Conservation (phyloP, 1,140 invertebrate species). For the Forficula auricularia region DNA sequence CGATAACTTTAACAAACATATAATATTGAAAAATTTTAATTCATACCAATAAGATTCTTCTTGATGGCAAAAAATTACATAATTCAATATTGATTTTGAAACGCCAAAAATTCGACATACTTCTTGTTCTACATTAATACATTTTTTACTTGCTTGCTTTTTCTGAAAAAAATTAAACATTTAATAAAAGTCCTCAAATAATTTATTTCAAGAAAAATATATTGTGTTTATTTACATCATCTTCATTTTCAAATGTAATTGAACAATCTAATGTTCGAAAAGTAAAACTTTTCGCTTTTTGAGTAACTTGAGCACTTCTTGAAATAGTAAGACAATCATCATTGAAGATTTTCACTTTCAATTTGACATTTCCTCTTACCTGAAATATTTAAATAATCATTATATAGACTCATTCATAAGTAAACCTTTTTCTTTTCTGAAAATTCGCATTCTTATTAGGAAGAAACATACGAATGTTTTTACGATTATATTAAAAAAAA, state of each 20-base stretch:
- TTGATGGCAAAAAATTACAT: slow-evolving; percentile 98
- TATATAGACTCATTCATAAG: neutral
- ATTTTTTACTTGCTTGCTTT: slow-evolving; percentile 39
- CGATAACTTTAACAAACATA: too few relatives aligned
- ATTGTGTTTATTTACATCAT: slow-evolving; percentile 17
- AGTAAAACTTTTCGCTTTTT: slow-evolving; percentile 33
- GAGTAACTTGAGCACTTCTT: slow-evolving; percentile 41
- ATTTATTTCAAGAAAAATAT: neutral
- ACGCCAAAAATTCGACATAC: slow-evolving; percentile 57
- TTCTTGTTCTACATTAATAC: slow-evolving; percentile 51
- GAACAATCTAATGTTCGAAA: slow-evolving; percentile 55
- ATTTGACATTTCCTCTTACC: slow-evolving; percentile 42
- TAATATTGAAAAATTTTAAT: neutral
- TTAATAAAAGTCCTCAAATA: neutral
- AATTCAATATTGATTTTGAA: slow-evolving; percentile 83
- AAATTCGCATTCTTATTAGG: too few relatives aligned
- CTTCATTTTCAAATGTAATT: slow-evolving; percentile 27
- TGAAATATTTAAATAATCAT: slow-evolving; percentile 18
- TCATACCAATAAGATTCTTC: slow-evolving; percentile 80
- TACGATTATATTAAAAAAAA: too few relatives aligned
- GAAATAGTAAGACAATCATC: slow-evolving; percentile 38
- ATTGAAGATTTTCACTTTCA: slow-evolving; percentile 42
- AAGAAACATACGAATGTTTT: too few relatives aligned
- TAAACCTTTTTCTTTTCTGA: too few relatives aligned
- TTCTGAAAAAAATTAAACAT: slow-evolving; percentile 5